Percentiles rank a stretch among this genome's conserved stretches.
These are phyloP conservation scores for Corella eumyota DNA, from an alignment of 23 tunicate species.

Conservation along the genomic window DNA sequence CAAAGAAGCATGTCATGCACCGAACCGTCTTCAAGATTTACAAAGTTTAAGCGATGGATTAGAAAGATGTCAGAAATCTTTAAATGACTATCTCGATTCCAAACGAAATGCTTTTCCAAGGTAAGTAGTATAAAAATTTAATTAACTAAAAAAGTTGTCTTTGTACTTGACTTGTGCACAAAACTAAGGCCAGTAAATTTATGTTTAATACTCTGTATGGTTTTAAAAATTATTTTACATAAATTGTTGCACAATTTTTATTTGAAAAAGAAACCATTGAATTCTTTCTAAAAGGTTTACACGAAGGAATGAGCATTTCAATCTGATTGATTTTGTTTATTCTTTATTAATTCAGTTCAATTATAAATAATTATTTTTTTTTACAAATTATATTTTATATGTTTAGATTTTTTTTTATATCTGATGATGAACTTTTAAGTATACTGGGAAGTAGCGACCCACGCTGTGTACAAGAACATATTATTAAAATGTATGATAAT, in stretches of 20 bases:
- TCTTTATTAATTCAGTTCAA: background rate
- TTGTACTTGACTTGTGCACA: no score
- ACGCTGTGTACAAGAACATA: constrained; percentile 95
- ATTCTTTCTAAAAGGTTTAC: no score
- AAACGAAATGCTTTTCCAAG: constrained; percentile 98
- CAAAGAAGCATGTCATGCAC: constrained; percentile 89
- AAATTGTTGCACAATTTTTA: no score
- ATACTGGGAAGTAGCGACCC: constrained; percentile 96
- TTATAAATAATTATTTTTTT: background rate
- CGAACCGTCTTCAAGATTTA: constrained; percentile 73
- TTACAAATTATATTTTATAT: background rate
- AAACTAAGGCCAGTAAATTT: no score
- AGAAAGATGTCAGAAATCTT: constrained; percentile 89
- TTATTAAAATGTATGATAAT: constrained; percentile 98
- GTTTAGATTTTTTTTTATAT: constrained; percentile 91
- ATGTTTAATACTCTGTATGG: no score
- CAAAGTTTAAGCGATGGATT: constrained; percentile 70
- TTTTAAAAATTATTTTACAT: no score
- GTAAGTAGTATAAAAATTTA: no score
- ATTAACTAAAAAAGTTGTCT: no score
- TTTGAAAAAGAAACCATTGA: no score
- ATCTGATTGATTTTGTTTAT: background rate
- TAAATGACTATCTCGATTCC: constrained; percentile 95
- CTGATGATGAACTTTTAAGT: constrained; percentile 93
- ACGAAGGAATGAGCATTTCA: no score